These are phyloP conservation scores for Lytechinus variegatus DNA, from an alignment of 35 echinoderm and acorn worm genomes.

Conservation along the genomic window DNA sequence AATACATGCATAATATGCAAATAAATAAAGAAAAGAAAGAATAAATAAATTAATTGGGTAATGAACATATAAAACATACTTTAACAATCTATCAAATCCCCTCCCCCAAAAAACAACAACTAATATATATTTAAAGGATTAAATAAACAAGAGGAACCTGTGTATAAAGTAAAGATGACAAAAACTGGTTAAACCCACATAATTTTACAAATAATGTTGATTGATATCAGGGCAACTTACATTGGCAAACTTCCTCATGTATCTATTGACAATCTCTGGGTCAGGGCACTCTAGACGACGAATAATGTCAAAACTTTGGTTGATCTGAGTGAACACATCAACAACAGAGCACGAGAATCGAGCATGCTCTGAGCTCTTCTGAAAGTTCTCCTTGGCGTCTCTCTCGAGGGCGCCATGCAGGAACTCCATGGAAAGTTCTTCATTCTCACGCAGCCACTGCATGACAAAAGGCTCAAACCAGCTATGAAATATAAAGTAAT, in stretches of 20 bases:
- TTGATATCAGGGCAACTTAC: conserved; percentile 28
- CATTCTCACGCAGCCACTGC: conserved; percentile 97
- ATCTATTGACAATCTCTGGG: conserved; percentile 86
- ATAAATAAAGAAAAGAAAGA: too few relatives aligned
- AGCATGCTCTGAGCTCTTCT: conserved; percentile 96
- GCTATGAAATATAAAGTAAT: conserved; percentile 43
- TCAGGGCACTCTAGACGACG: conserved; percentile 91
- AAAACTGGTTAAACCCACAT: too few relatives aligned
- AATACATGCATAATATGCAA: too few relatives aligned
- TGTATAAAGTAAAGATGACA: too few relatives aligned
- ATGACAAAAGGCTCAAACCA: conserved; percentile 99
- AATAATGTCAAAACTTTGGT: conserved; percentile 98
- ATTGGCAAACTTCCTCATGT: conserved; percentile 91
- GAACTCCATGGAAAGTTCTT: conserved; percentile 95
- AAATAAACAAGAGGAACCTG: too few relatives aligned
- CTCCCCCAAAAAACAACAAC: too few relatives aligned
- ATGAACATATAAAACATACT: too few relatives aligned
- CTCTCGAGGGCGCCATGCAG: conserved; percentile 85
- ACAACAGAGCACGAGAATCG: conserved; percentile 96
- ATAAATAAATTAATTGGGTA: too few relatives aligned
- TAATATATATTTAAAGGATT: too few relatives aligned
- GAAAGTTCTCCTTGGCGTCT: conserved; percentile 88
- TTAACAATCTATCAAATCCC: too few relatives aligned
- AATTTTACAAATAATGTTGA: too few relatives aligned
- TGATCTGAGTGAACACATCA: conserved; percentile 96